Percentiles rank a stretch among this genome's conserved stretches.
phyloP scores from a whole-genome alignment of 2,797 vertebrate species.

The Columba guinea region DNA sequence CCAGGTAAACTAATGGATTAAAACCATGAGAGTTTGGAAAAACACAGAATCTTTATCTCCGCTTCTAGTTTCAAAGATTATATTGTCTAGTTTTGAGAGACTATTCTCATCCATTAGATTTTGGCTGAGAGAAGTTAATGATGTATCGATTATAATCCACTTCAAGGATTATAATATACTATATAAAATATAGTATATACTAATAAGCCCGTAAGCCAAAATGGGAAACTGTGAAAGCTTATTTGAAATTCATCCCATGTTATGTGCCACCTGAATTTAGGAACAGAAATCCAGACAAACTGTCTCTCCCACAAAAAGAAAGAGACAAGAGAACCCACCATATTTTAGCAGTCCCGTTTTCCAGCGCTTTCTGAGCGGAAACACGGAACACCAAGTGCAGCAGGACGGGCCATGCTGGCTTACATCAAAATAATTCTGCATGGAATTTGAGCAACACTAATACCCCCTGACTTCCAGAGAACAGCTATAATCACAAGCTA shows the following conservation, averaged over 20 bases:
- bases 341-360: neutral
- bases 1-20: neutral
- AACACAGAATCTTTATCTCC: neutral
- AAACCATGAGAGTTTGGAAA: neutral
- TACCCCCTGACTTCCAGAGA: neutral
- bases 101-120: neutral
- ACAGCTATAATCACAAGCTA: neutral
- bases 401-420: neutral
- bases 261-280: neutral
- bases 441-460: neutral
- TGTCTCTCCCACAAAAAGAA: neutral
- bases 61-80: neutral
- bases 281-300: neutral
- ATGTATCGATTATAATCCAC: neutral
- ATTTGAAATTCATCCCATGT: neutral
- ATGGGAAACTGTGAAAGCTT: neutral
- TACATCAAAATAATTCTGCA: neutral
- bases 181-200: neutral
- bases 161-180: neutral
- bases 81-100: neutral
- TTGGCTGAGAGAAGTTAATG: neutral
- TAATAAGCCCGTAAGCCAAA: neutral
- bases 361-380: neutral
- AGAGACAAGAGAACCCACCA: fast-evolving
- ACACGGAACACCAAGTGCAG: neutral